Conservation (phyloP, 2,113 vertebrate species). For the Maccullochella peelii region DNA sequence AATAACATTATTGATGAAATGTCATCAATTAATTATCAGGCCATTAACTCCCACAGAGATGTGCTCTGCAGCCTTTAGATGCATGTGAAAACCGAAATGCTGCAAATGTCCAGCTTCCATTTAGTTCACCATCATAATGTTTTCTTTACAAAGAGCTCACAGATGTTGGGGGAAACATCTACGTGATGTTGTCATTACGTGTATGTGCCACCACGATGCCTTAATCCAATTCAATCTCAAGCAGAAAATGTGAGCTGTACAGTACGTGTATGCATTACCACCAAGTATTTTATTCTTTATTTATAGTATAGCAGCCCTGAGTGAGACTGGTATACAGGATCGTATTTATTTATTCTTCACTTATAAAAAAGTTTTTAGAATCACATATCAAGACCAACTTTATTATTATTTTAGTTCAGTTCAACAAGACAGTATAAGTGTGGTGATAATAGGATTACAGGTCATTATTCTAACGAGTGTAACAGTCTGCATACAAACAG, state of each 20-base stretch:
- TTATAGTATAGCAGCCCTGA: background rate
- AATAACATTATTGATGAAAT: conserved; percentile 22
- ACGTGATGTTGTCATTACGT: background rate
- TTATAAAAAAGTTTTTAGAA: background rate
- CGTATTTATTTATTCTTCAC: background rate
- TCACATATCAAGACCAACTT: background rate
- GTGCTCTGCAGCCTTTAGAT: background rate
- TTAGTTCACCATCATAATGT: background rate
- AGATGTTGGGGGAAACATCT: background rate
- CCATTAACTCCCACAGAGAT: conserved; percentile 5
- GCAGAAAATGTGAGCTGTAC: background rate
- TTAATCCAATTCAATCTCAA: background rate
- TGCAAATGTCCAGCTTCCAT: background rate
- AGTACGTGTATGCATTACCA: background rate
- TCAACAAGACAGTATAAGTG: conserved; percentile 41
- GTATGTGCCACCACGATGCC: background rate
- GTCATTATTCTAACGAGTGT: conserved; percentile 27
- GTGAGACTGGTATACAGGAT: background rate
- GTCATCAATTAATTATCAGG: conserved; percentile 36
- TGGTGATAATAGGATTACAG: conserved; percentile 53
- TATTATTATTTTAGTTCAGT: background rate
- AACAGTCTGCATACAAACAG: conserved; percentile 8
- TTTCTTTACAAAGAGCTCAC: background rate
- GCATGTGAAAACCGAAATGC: background rate
- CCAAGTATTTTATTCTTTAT: background rate